A percentile compares a stretch with the other conserved stretches of the same genome.
These are phyloP conservation scores for Meloidogyne exigua DNA, from an alignment of 1,140 invertebrate genomes.

Conservation along the genomic window DNA sequence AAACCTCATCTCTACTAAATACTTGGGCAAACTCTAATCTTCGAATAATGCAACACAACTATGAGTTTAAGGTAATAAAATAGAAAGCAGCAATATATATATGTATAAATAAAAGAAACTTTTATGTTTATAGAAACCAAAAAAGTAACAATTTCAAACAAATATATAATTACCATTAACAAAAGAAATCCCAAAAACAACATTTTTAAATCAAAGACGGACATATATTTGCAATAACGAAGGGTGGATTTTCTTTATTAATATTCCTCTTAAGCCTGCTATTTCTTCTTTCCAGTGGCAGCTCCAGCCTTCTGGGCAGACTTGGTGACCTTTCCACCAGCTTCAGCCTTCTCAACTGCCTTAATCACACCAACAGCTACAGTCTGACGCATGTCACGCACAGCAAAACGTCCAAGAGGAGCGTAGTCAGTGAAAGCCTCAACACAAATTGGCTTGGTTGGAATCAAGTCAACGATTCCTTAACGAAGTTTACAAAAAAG, in stretches of 20 bases:
- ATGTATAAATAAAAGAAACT: neutral
- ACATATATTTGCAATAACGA: conserved; percentile 5
- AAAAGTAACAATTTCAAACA: neutral
- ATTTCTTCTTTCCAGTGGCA: conserved; percentile 32
- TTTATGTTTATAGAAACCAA: neutral
- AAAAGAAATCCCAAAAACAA: neutral
- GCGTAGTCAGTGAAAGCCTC: conserved; percentile 96
- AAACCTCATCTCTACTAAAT: too few relatives aligned
- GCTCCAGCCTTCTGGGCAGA: conserved; percentile 37
- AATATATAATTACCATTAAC: conserved; percentile 2
- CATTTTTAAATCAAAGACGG: neutral
- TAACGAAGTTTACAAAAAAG: conserved; percentile 1
- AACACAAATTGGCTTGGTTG: conserved; percentile 92
- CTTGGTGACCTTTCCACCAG: conserved; percentile 44
- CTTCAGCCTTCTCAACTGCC: conserved; percentile 50
- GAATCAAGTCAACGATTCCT: conserved; percentile 75
- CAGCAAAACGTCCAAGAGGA: conserved; percentile 93
- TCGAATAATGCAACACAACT: neutral
- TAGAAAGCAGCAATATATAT: too few relatives aligned
- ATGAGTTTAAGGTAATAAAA: neutral
- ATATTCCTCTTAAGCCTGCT: neutral
- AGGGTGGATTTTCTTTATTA: conserved; percentile 1
- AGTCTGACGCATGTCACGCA: conserved; percentile 98
- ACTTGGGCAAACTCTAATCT: neutral
- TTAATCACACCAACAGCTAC: conserved; percentile 98